Conservation (phyloP, 2,888 invertebrate species). For the Athalia circularis region DNA sequence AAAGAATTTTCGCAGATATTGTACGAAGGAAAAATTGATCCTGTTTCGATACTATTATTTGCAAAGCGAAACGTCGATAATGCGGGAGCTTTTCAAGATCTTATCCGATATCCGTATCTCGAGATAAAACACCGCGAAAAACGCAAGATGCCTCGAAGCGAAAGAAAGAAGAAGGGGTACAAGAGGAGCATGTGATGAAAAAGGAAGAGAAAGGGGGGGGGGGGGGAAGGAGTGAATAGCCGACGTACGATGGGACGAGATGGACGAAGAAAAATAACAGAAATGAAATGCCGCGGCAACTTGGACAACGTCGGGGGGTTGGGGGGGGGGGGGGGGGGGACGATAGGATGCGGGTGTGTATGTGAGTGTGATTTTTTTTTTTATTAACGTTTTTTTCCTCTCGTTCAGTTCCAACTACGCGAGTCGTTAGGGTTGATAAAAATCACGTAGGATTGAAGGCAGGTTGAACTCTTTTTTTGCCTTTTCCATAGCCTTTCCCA, state of each 20-base stretch:
- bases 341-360: neutral
- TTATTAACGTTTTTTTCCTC: slow-evolving; percentile 23
- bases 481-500: slow-evolving; percentile 32
- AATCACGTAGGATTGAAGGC: slow-evolving; percentile 56
- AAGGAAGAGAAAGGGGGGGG: neutral
- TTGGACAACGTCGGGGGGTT: neutral
- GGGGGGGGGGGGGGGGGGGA: slow-evolving; percentile 9
- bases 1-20: slow-evolving; percentile 8
- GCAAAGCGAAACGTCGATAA: slow-evolving; percentile 31
- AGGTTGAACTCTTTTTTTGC: slow-evolving; percentile 50
- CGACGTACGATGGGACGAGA: slow-evolving; percentile 19
- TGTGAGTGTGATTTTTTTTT: slow-evolving; percentile 8
- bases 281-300: slow-evolving; percentile 17
- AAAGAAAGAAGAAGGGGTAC: neutral
- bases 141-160: neutral
- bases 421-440: slow-evolving; percentile 57
- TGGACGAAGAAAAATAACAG: slow-evolving; percentile 41
- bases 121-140: slow-evolving; percentile 22
- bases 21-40: slow-evolving; percentile 18
- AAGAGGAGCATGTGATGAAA: neutral
- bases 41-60: slow-evolving; percentile 25
- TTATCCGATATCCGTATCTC: slow-evolving; percentile 30
- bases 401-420: slow-evolving; percentile 5
- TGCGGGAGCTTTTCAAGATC: slow-evolving; percentile 26
- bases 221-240: neutral